Conservation (phyloP, 2,113 vertebrate genomes). For the Sinosuthora webbiana region DNA sequence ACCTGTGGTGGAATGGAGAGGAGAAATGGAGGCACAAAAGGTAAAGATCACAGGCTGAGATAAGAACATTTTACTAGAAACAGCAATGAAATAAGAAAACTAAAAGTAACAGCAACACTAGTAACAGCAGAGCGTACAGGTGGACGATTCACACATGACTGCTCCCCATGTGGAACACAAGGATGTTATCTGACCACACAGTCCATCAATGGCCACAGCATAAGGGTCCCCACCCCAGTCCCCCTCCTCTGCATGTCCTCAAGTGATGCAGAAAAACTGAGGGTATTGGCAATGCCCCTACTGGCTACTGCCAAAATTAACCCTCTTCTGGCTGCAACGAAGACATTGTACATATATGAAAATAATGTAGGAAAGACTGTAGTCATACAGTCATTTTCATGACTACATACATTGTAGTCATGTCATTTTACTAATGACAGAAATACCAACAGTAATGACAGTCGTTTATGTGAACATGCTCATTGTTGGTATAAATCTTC, state of each 20-base stretch:
- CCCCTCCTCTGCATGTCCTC: neutral
- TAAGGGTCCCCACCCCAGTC: no score
- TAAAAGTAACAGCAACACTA: neutral
- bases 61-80: neutral
- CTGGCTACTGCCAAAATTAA: neutral
- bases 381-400: neutral
- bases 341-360: neutral
- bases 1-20: neutral
- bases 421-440: neutral
- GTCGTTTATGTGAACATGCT: neutral
- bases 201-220: neutral
- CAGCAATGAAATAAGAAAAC: neutral
- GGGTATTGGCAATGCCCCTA: neutral
- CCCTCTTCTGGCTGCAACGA: neutral
- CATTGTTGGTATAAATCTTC: neutral
- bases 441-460: neutral
- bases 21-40: neutral
- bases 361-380: neutral
- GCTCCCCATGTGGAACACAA: rapidly evolving
- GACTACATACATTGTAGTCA: no score
- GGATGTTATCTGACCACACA: rapidly evolving
- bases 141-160: rapidly evolving
- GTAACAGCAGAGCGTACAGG: neutral
- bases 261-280: neutral
- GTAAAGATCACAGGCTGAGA: neutral